Conservation (phyloP, 2,113 vertebrate species). For the Crypturellus undulatus region DNA sequence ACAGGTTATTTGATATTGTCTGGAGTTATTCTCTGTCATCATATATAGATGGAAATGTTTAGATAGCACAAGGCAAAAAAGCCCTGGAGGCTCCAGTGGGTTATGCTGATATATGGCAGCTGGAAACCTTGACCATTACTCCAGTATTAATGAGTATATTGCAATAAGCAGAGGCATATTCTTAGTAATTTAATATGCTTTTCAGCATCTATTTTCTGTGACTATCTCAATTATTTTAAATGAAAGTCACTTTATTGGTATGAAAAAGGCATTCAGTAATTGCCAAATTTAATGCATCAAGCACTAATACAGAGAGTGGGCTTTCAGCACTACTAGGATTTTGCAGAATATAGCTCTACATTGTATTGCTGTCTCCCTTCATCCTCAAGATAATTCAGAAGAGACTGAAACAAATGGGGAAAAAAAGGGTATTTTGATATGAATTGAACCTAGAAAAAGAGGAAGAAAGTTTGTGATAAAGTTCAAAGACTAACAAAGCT, state of each 20-base stretch:
- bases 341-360: neutral
- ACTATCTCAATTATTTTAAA: constrained; percentile 1
- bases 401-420: neutral
- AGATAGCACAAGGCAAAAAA: neutral
- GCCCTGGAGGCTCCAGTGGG: neutral
- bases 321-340: neutral
- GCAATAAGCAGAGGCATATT: neutral
- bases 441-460: neutral
- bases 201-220: neutral
- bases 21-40: neutral
- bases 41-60: neutral
- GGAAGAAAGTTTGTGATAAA: neutral
- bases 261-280: constrained; percentile 2
- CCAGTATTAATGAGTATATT: neutral
- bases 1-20: neutral
- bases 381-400: neutral
- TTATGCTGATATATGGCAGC: neutral
- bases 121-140: neutral
- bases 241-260: neutral
- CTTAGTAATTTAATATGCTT: neutral
- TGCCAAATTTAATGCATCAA: constrained; percentile 8
- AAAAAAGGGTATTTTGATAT: neutral
- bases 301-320: neutral
- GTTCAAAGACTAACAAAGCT: neutral
- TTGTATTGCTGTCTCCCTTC: neutral